Percentiles rank a stretch among this genome's conserved stretches.
Evolutionary conservation across 1,140 invertebrate genomes (phyloP).

Genomic region (Acarapis woodi): DNA sequence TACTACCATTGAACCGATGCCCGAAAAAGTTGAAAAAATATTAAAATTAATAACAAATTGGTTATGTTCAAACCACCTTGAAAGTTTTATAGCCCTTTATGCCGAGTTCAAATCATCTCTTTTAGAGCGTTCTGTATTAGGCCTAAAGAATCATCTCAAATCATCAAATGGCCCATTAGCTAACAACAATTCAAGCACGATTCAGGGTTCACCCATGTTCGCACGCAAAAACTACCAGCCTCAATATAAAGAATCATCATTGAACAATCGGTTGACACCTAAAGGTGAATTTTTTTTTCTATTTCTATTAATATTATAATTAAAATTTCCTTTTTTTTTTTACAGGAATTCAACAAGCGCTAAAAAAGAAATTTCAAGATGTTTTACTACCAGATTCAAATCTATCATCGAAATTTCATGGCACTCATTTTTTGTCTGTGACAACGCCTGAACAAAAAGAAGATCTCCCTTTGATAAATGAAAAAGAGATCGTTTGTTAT

Average conservation of each 20-base stretch:
- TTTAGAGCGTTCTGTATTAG: slow-evolving; percentile 38
- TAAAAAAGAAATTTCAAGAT: slow-evolving; percentile 9
- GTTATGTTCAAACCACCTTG: slow-evolving; percentile 42
- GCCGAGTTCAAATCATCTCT: slow-evolving; percentile 39
- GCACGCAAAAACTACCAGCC: slow-evolving; percentile 3
- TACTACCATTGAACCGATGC: neutral
- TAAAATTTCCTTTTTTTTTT: no score
- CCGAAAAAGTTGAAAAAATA: slow-evolving; percentile 30
- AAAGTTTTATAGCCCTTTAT: slow-evolving; percentile 50
- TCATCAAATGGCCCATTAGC: slow-evolving; percentile 16
- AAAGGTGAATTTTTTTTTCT: no score
- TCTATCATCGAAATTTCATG: neutral
- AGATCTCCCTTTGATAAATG: slow-evolving; percentile 17
- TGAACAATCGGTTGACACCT: neutral
- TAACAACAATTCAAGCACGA: neutral
- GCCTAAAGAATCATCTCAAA: slow-evolving; percentile 38
- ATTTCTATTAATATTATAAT: no score
- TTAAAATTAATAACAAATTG: slow-evolving; percentile 49
- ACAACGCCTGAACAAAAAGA: slow-evolving; percentile 3
- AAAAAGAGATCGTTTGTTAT: slow-evolving; percentile 61
- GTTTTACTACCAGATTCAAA: slow-evolving; percentile 4
- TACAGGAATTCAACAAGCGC: slow-evolving; percentile 6
- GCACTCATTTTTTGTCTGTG: neutral
- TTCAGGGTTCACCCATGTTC: neutral
- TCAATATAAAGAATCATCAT: neutral